Percentiles rank a stretch among this genome's conserved stretches.
Evolutionary conservation across 2,888 invertebrate species (phyloP).

Genomic region (Sepioteuthis lessoniana): DNA sequence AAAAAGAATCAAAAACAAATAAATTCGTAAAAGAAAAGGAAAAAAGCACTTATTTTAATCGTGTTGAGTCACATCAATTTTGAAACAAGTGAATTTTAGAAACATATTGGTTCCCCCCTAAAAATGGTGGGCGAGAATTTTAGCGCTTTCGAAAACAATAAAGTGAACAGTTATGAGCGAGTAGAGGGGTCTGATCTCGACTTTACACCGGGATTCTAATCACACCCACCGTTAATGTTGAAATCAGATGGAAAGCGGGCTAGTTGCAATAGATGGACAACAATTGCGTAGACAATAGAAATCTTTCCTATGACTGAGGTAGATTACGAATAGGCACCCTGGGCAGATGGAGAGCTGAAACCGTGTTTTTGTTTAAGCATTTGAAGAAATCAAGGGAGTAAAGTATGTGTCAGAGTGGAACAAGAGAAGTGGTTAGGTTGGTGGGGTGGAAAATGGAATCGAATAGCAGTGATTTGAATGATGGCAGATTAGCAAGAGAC

Average conservation of each 20-base stretch:
- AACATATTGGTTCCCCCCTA: neutral
- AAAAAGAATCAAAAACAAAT: too few species aligned
- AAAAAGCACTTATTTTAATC: neutral
- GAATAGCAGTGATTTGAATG: slow-evolving; percentile 7
- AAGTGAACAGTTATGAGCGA: too few species aligned
- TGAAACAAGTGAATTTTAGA: neutral
- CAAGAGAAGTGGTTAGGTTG: neutral
- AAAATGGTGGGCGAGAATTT: neutral
- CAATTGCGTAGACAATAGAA: neutral
- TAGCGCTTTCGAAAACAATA: neutral
- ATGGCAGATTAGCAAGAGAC: neutral
- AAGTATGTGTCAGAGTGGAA: neutral
- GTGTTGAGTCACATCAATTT: neutral
- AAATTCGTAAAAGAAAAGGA: too few species aligned
- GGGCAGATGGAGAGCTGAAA: neutral
- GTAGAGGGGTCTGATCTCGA: too few species aligned
- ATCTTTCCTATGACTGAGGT: neutral
- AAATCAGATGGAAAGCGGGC: neutral
- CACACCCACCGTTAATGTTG: neutral
- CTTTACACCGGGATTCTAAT: neutral
- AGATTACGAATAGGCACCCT: neutral
- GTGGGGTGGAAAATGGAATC: neutral
- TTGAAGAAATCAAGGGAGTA: neutral
- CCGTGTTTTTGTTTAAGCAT: neutral
- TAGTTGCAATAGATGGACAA: too few species aligned